A percentile compares a stretch with the other conserved stretches of the same genome.
Evolutionary conservation across 2,888 invertebrate species (phyloP).

Genomic region (Diplolepis rosae): DNA sequence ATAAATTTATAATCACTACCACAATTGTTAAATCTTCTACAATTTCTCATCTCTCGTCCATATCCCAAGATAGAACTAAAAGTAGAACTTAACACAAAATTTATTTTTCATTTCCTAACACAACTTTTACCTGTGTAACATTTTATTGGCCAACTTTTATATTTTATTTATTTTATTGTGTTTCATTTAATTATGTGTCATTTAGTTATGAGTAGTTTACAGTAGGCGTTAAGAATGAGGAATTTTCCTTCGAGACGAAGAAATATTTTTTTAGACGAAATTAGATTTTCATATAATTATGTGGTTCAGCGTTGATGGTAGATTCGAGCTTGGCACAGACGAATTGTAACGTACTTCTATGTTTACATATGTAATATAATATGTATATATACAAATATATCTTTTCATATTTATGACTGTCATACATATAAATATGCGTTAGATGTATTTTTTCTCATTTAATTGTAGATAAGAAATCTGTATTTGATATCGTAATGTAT

Average conservation of each 20-base stretch:
- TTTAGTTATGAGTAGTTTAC: conserved; percentile 35
- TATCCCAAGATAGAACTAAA: conserved; percentile 13
- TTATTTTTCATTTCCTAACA: not conserved
- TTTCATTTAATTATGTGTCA: conserved; percentile 26
- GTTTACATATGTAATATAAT: conserved; percentile 29
- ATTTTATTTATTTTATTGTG: not conserved
- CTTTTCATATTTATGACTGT: conserved; percentile 30
- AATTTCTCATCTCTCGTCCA: conserved; percentile 8
- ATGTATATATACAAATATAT: conserved; percentile 28
- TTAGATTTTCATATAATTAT: not conserved
- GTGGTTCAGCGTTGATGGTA: conserved; percentile 28
- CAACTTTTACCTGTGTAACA: conserved; percentile 12
- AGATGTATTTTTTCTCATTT: not conserved
- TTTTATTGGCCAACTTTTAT: conserved; percentile 25
- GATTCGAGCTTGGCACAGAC: conserved; percentile 28
- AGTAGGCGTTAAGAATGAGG: conserved; percentile 28
- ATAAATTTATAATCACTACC: conserved; percentile 21
- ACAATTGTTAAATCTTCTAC: conserved; percentile 23
- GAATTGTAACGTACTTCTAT: conserved; percentile 30
- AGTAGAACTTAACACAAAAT: conserved; percentile 2
- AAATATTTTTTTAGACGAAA: not conserved
- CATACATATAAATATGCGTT: conserved; percentile 30
- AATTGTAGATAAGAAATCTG: conserved; percentile 27
- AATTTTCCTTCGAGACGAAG: not conserved
- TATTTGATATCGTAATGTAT: conserved; percentile 13